Conservation (phyloP, 2,888 invertebrate genomes). For the Parnassius orleans region DNA sequence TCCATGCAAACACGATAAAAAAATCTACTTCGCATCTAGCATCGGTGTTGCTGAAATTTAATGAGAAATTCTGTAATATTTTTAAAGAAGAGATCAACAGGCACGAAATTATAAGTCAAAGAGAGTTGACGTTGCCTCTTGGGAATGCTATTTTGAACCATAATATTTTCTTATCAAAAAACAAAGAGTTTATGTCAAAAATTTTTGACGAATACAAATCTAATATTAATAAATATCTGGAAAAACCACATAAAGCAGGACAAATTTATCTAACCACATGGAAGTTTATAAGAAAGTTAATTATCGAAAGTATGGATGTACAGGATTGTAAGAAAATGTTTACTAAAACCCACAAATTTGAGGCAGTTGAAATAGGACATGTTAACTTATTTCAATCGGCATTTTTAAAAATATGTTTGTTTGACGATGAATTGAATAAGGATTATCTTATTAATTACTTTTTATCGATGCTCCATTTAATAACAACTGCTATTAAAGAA, state of each 20-base stretch:
- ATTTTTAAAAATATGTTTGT: slow-evolving; percentile 72
- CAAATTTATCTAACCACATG: slow-evolving; percentile 83
- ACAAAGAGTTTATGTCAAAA: slow-evolving; percentile 67
- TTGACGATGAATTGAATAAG: slow-evolving; percentile 52
- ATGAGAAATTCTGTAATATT: slow-evolving; percentile 64
- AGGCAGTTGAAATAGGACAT: slow-evolving; percentile 81
- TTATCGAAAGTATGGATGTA: slow-evolving; percentile 81
- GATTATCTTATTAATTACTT: slow-evolving; percentile 76
- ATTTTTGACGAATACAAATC: slow-evolving; percentile 82
- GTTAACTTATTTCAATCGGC: slow-evolving; percentile 77
- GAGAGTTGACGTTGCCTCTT: slow-evolving; percentile 84
- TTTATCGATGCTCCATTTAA: slow-evolving; percentile 77
- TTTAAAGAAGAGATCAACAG: slow-evolving; percentile 69
- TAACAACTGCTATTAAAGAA: slow-evolving; percentile 73
- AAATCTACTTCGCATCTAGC: slow-evolving; percentile 82
- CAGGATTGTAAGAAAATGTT: slow-evolving; percentile 80
- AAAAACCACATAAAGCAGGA: slow-evolving; percentile 86
- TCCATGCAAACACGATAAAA: slow-evolving; percentile 71
- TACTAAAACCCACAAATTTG: slow-evolving; percentile 83
- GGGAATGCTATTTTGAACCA: slow-evolving; percentile 72
- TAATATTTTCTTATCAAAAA: slow-evolving; percentile 58
- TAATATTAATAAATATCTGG: slow-evolving; percentile 82
- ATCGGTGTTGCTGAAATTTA: slow-evolving; percentile 78
- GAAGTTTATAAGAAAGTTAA: slow-evolving; percentile 79
- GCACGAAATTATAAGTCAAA: slow-evolving; percentile 75